These are phyloP conservation scores for Siderastrea siderea DNA, from an alignment of 92 coral and sea anemone species.

Conservation along the genomic window DNA sequence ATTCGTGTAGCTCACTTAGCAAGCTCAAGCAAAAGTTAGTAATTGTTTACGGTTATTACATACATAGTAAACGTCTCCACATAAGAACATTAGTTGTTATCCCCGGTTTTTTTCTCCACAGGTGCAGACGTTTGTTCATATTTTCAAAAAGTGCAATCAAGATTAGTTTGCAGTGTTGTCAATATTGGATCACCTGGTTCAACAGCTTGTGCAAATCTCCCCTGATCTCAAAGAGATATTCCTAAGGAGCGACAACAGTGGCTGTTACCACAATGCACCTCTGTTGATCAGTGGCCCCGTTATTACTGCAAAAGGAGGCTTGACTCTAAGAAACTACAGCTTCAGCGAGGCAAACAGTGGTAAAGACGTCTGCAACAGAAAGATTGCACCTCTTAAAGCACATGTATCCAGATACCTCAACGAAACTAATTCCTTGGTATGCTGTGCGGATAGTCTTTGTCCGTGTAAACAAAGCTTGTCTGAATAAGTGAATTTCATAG, in stretches of 20 bases:
- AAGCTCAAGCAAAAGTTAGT: too few species aligned
- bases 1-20: too few species aligned
- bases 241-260: slow-evolving; percentile 71
- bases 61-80: too few species aligned
- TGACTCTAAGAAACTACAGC: slow-evolving; percentile 35
- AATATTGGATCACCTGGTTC: slow-evolving; percentile 45
- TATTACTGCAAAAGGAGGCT: slow-evolving; percentile 30
- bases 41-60: too few species aligned
- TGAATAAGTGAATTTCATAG: background rate
- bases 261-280: slow-evolving; percentile 69
- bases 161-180: slow-evolving; percentile 71
- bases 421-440: slow-evolving; percentile 21
- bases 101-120: background rate
- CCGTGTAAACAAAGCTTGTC: too few species aligned
- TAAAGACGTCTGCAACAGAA: slow-evolving; percentile 65
- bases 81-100: too few species aligned
- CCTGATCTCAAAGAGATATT: slow-evolving; percentile 54
- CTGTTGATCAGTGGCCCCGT: slow-evolving; percentile 25
- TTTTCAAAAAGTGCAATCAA: slow-evolving; percentile 53
- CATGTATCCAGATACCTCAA: slow-evolving; percentile 49
- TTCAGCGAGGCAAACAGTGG: slow-evolving; percentile 67
- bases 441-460: too few species aligned
- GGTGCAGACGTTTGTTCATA: slow-evolving; percentile 59
- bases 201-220: slow-evolving; percentile 21
- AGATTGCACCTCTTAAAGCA: slow-evolving; percentile 63